phyloP scores from a whole-genome alignment of 2,888 invertebrate species.

The Brassicogethes aeneus region DNA sequence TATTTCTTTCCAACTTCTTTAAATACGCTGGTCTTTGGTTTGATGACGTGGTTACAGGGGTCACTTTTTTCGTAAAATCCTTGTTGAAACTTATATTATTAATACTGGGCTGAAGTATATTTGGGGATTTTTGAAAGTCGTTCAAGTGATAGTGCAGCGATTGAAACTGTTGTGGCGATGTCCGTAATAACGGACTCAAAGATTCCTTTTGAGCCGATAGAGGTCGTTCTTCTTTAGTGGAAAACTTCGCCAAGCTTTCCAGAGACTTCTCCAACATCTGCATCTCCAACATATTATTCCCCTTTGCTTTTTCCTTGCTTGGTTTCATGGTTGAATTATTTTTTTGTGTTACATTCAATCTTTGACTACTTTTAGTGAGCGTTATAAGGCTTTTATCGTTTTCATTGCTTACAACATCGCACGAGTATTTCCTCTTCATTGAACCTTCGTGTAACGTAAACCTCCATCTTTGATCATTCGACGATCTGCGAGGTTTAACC shows the following conservation, averaged over 20 bases:
- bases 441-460: constrained; percentile 31
- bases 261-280: constrained; percentile 31
- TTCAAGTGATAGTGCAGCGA: background rate
- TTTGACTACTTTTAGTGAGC: constrained; percentile 20
- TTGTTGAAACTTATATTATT: constrained; percentile 36
- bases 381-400: constrained; percentile 19
- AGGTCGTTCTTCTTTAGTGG: constrained; percentile 12
- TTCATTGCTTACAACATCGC: too few species aligned
- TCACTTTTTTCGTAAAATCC: constrained; percentile 29
- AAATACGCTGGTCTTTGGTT: constrained; percentile 28
- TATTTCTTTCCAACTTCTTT: constrained; percentile 31
- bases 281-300: constrained; percentile 20
- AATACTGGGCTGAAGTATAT: constrained; percentile 31
- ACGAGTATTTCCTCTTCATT: constrained; percentile 33
- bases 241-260: constrained; percentile 26
- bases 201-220: constrained; percentile 8
- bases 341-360: constrained; percentile 21
- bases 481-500: constrained; percentile 12
- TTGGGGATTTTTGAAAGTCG: background rate
- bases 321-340: constrained; percentile 6
- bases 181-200: constrained; percentile 8
- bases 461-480: constrained; percentile 27
- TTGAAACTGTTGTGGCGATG: constrained; percentile 18
- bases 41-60: constrained; percentile 29
- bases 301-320: too few species aligned